phyloP scores from a whole-genome alignment of 2,888 invertebrate genomes.

The Lasioglossum marginatum region DNA sequence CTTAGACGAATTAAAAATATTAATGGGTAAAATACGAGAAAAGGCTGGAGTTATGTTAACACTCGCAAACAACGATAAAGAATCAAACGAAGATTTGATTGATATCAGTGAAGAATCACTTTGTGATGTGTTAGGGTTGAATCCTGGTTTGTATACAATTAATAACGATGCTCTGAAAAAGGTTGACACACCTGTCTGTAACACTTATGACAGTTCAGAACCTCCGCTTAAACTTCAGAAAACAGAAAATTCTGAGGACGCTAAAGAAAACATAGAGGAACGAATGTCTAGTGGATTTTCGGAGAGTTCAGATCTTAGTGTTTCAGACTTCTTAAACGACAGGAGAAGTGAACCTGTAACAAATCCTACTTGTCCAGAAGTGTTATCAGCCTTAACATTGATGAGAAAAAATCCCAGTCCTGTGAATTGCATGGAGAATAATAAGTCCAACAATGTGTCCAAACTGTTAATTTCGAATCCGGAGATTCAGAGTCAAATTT shows the following conservation, averaged over 20 bases:
- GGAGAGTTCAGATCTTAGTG: conserved; percentile 78
- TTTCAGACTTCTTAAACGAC: conserved; percentile 77
- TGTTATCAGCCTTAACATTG: conserved; percentile 80
- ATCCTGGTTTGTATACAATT: conserved; percentile 78
- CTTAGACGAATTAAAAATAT: conserved; percentile 77
- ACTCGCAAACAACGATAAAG: conserved; percentile 63
- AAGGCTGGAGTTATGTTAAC: conserved; percentile 75
- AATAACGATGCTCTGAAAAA: conserved; percentile 74
- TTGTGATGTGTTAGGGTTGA: conserved; percentile 77
- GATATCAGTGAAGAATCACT: conserved; percentile 77
- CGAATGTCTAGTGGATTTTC: conserved; percentile 76
- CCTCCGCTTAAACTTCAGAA: conserved; percentile 77
- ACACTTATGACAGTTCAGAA: conserved; percentile 65
- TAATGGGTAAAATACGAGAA: conserved; percentile 77
- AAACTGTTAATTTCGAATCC: conserved; percentile 79
- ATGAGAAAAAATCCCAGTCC: conserved; percentile 78
- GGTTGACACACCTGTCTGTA: conserved; percentile 44
- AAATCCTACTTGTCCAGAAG: conserved; percentile 79
- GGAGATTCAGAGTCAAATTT: conserved; percentile 79
- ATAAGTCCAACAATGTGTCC: conserved; percentile 69
- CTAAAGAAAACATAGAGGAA: conserved; percentile 78
- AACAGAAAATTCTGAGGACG: conserved; percentile 70
- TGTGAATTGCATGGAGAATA: conserved; percentile 54
- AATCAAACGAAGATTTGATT: conserved; percentile 64
- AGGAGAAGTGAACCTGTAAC: conserved; percentile 69